phyloP scores from a whole-genome alignment of 2,797 vertebrate species.

The Knipowitschia caucasica region DNA sequence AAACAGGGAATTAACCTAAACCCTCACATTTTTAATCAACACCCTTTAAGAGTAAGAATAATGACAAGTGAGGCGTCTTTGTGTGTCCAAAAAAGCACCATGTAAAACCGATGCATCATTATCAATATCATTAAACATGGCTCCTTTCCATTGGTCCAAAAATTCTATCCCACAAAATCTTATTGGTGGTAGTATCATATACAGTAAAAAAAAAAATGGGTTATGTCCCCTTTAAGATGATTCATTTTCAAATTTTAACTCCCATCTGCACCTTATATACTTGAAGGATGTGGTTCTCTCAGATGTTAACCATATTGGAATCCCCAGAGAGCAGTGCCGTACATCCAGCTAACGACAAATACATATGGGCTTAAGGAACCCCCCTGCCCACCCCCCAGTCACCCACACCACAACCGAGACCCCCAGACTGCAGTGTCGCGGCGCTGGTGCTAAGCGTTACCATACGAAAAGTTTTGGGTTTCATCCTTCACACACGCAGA shows the following conservation, averaged over 20 bases:
- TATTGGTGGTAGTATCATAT: too few species aligned
- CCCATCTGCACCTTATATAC: not conserved
- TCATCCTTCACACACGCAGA: slow-evolving; percentile 26
- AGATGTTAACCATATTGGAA: slow-evolving; percentile 46
- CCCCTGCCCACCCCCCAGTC: slow-evolving; percentile 42
- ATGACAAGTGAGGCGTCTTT: too few species aligned
- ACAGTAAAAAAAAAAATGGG: too few species aligned
- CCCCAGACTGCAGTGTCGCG: slow-evolving; percentile 32
- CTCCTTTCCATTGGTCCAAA: too few species aligned
- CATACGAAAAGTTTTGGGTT: slow-evolving; percentile 61
- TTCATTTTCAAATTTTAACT: not conserved
- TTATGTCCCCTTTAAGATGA: not conserved
- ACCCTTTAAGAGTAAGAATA: too few species aligned
- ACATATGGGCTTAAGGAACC: slow-evolving; percentile 52
- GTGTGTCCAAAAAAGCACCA: too few species aligned
- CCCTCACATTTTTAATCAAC: too few species aligned
- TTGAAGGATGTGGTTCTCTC: slow-evolving; percentile 44
- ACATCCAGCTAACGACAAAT: slow-evolving; percentile 61
- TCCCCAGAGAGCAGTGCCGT: slow-evolving; percentile 33
- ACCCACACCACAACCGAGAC: slow-evolving; percentile 51
- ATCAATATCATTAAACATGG: too few species aligned
- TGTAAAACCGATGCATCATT: too few species aligned
- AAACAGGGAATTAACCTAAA: too few species aligned
- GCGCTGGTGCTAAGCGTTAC: slow-evolving; percentile 64
- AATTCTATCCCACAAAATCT: too few species aligned